These are phyloP conservation scores for Antennarius striatus DNA, from an alignment of 2,113 vertebrate species.

Conservation along the genomic window DNA sequence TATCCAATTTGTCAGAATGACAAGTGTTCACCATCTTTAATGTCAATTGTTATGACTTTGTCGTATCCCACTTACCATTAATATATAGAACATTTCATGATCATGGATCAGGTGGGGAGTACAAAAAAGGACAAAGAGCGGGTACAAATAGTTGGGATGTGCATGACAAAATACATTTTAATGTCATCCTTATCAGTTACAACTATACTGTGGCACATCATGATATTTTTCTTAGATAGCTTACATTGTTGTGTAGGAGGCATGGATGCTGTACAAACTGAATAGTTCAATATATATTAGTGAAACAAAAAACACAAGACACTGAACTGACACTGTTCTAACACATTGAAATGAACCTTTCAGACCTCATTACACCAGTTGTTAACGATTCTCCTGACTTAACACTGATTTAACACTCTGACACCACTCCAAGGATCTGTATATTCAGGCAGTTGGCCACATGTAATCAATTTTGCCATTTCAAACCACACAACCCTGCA, in stretches of 20 bases:
- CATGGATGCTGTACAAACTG: neutral
- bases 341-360: slow-evolving; percentile 9
- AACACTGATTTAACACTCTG: neutral
- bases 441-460: neutral
- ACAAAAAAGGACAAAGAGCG: neutral
- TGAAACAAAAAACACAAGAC: neutral
- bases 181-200: neutral
- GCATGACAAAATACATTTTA: neutral
- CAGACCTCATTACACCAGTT: neutral
- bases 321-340: neutral
- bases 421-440: neutral
- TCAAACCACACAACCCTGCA: slow-evolving; percentile 9
- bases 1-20: slow-evolving; percentile 43
- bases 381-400: neutral
- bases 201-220: neutral
- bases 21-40: slow-evolving; percentile 19
- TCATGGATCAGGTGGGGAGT: neutral
- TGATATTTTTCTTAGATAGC: neutral
- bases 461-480: slow-evolving; percentile 12
- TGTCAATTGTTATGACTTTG: slow-evolving; percentile 21
- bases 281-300: neutral
- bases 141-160: neutral
- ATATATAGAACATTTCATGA: slow-evolving; percentile 4
- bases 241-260: neutral
- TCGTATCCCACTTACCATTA: slow-evolving; percentile 1